A percentile compares a stretch with the other conserved stretches of the same genome.
phyloP scores from a whole-genome alignment of 2,113 vertebrate genomes.

The Saimiri boliviensis region DNA sequence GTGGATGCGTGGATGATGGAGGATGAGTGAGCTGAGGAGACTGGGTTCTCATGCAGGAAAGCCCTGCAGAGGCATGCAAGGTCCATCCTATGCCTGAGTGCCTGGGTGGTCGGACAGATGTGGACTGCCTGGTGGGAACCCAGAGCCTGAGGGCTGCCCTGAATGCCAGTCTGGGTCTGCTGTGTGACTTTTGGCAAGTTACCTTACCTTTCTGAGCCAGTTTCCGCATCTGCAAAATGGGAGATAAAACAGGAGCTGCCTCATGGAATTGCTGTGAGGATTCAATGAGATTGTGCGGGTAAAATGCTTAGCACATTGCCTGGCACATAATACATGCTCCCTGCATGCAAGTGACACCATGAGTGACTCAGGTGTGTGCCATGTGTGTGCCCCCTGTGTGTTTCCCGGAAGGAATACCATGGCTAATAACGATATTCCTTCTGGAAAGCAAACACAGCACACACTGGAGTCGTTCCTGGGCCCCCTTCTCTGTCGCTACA shows the following conservation, averaged over 20 bases:
- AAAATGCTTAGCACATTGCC: neutral
- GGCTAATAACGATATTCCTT: neutral
- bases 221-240: neutral
- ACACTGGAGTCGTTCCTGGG: neutral
- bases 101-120: neutral
- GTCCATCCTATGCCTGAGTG: neutral
- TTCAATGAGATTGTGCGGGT: neutral
- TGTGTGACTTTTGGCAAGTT: neutral
- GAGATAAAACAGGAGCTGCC: neutral
- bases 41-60: neutral
- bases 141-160: neutral
- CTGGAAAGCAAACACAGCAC: neutral
- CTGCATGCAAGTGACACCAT: neutral
- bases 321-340: neutral
- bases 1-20: neutral
- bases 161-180: neutral
- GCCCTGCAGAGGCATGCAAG: neutral
- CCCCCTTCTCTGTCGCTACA: neutral
- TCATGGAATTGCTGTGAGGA: neutral
- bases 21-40: neutral
- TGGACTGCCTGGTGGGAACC: neutral
- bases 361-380: neutral
- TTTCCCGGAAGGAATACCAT: too few species aligned
- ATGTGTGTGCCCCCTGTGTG: too few species aligned
- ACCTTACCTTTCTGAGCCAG: neutral